phyloP scores from a whole-genome alignment of 2,888 invertebrate genomes.

The Dryadula phaetusa region DNA sequence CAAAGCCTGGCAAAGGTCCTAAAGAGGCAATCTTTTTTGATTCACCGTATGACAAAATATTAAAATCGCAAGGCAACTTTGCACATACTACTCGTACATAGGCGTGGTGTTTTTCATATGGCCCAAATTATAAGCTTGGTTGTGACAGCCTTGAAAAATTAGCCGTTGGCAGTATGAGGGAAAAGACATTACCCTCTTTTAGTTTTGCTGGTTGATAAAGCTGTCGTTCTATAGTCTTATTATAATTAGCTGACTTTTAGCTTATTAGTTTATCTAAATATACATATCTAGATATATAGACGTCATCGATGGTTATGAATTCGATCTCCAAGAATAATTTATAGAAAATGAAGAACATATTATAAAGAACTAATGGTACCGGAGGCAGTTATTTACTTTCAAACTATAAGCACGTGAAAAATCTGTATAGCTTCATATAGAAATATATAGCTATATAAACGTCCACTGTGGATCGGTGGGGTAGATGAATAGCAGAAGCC shows the following conservation, averaged over 20 bases:
- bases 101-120: conserved; percentile 39
- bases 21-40: conserved; percentile 43
- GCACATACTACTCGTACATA: conserved; percentile 31
- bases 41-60: conserved; percentile 38
- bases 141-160: conserved; percentile 47
- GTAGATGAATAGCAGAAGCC: too few species aligned
- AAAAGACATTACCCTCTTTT: conserved; percentile 42
- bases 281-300: too few species aligned
- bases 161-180: conserved; percentile 33
- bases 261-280: background rate
- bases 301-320: too few species aligned
- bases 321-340: too few species aligned
- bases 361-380: too few species aligned
- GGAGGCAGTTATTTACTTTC: too few species aligned
- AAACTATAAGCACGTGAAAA: too few species aligned
- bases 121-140: conserved; percentile 44
- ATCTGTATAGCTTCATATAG: too few species aligned
- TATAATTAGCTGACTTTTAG: background rate
- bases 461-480: too few species aligned
- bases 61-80: conserved; percentile 41
- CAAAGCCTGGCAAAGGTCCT: conserved; percentile 41
- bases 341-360: too few species aligned
- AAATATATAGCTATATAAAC: too few species aligned
- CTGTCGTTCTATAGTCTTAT: background rate
- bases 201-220: conserved; percentile 22